These are phyloP conservation scores for Eleginops maclovinus DNA, from an alignment of 2,113 vertebrate genomes.

Conservation along the genomic window DNA sequence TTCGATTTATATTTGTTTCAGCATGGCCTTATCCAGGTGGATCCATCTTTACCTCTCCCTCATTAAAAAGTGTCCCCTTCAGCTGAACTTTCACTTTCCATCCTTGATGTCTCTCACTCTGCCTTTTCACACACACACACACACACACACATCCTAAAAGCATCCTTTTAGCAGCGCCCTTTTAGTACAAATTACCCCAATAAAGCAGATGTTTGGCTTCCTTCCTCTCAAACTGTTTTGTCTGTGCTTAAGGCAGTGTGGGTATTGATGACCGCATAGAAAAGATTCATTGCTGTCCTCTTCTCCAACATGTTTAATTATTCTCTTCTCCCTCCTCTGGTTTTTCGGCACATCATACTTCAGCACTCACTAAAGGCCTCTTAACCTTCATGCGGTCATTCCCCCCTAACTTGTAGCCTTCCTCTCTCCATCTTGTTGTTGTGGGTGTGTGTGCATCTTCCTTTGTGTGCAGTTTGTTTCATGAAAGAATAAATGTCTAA, in stretches of 20 bases:
- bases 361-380: conserved; percentile 43
- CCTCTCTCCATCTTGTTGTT: conserved; percentile 15
- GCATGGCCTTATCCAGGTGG: conserved; percentile 22
- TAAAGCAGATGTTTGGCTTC: conserved; percentile 77
- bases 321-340: conserved; percentile 23
- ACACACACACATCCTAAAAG: conserved; percentile 34
- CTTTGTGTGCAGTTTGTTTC: conserved; percentile 39
- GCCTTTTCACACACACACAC: conserved; percentile 13
- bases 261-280: conserved; percentile 79
- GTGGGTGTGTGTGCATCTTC: background rate
- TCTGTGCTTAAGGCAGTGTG: conserved; percentile 60
- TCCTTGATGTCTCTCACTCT: conserved; percentile 33
- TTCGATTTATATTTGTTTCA: too few species aligned
- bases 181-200: conserved; percentile 79
- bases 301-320: conserved; percentile 23
- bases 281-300: conserved; percentile 68
- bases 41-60: conserved; percentile 35
- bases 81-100: conserved; percentile 59
- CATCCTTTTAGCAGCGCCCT: conserved; percentile 61
- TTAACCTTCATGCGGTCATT: conserved; percentile 46
- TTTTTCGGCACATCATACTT: conserved; percentile 43
- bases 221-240: conserved; percentile 70
- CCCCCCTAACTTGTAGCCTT: conserved; percentile 8
- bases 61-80: conserved; percentile 51
- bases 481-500: conserved; percentile 45